Base-by-base conservation (phyloP, 2,113 vertebrate genomes). In the Pterophyllum scalare region DNA sequence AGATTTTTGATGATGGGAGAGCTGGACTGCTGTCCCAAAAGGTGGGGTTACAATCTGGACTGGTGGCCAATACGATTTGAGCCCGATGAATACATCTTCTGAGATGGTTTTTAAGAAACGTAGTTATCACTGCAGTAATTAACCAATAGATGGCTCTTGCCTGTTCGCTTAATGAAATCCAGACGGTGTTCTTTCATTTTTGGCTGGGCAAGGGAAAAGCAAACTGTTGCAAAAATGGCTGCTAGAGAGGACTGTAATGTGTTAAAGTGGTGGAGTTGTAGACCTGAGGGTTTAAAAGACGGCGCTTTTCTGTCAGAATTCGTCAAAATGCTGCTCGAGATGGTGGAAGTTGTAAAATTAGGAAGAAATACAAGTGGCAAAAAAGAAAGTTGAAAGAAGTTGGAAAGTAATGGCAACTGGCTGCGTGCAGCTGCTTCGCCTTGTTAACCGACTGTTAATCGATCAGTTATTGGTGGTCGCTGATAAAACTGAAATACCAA, bases 401-500 rank as follows among this genome's bases (percentile, higher is more conserved):
- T 72, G 67, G 7, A 52, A 11, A 33, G 46, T 52, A 52, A 72
- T 14, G 52, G 65, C 65, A 72, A 49, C 67, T 33, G 67, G 67
- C 19, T 0, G 11, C 26, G 31, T 54, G 26, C 6, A 52, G 43
- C 46, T 72, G 67, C 67, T 72, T 72, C 13, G 26, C 67, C 46
- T 72, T 11, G 2, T 72, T 33, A 72, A 54, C 26, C 14, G 67
- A 72, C 67, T 72, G 67, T 72, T 72, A 72, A 72, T 54, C 46
- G 46, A 17, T 70, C 26, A 31, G 10, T 72, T 54, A 33, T 54
- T 72, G 46, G 67, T 52, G 67, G 26, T 72, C 11, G 26, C 67
- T 54, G 67, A 72, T 72, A 72, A 72, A 72, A 26, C 43, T 72
- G 54, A 72, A 72, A 72, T 72, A 72, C 67, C 67, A 72, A 72